Conservation (phyloP, 2,113 vertebrate species). For the Colossoma macropomum region DNA sequence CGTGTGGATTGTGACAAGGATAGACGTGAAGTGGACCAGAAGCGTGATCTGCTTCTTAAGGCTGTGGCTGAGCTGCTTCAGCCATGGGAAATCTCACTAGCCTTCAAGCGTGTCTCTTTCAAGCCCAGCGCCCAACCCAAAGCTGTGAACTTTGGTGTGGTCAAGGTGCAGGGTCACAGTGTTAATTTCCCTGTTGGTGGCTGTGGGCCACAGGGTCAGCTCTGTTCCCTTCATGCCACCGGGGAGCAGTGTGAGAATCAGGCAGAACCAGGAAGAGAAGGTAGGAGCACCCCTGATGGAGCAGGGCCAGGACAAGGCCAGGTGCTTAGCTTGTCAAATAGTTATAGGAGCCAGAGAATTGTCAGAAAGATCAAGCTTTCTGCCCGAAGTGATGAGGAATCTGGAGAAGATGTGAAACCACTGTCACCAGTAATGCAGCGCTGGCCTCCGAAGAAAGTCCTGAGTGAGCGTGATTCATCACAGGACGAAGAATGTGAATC, state of each 20-base stretch:
- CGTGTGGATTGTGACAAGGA: conserved; percentile 57
- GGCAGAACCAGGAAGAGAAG: conserved; percentile 41
- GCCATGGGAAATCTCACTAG: conserved; percentile 73
- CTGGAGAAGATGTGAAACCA: conserved; percentile 57
- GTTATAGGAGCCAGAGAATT: conserved; percentile 50
- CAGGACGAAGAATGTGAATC: conserved; percentile 67
- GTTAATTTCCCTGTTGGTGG: conserved; percentile 65
- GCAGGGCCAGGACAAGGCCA: conserved; percentile 45
- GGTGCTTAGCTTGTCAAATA: conserved; percentile 53
- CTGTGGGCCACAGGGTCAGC: conserved; percentile 65
- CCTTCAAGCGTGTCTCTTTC: conserved; percentile 76
- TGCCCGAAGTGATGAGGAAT: conserved; percentile 59
- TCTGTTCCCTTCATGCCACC: conserved; percentile 70
- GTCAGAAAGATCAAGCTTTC: conserved; percentile 74
- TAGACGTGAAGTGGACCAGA: conserved; percentile 52
- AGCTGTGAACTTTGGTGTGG: conserved; percentile 73
- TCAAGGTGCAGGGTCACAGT: conserved; percentile 69
- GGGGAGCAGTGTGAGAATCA: conserved; percentile 57
- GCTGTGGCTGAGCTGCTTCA: conserved; percentile 72
- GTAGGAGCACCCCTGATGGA: conserved; percentile 49
- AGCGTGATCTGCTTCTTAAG: conserved; percentile 58
- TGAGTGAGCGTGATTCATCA: conserved; percentile 62
- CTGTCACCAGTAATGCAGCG: conserved; percentile 42
- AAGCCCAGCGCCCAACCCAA: conserved; percentile 74
- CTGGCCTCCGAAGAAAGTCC: conserved; percentile 60